These are phyloP conservation scores for Spheniscus humboldti DNA, from an alignment of 2,797 vertebrate genomes.

Conservation along the genomic window DNA sequence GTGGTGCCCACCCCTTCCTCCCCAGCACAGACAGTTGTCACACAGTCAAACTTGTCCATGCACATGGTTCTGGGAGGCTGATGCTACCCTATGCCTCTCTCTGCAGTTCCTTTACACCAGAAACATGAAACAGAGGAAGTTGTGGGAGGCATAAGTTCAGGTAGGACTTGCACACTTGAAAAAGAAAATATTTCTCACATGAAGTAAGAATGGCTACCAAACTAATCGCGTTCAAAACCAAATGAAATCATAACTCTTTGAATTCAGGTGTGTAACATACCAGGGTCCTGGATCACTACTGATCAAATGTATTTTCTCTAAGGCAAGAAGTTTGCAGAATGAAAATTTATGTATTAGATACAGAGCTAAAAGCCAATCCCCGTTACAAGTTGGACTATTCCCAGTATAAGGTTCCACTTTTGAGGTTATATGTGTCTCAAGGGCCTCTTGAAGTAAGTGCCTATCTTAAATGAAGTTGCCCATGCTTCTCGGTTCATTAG, in stretches of 20 bases:
- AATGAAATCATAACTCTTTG: not conserved
- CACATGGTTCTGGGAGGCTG: not conserved
- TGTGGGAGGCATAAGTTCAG: not conserved
- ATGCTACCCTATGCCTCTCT: not conserved
- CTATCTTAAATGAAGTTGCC: not conserved
- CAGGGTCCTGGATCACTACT: not conserved
- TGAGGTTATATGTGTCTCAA: not conserved
- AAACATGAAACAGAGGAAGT: not conserved
- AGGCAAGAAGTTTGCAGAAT: not conserved
- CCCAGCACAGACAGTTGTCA: not conserved
- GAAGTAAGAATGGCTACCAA: not conserved
- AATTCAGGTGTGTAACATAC: not conserved
- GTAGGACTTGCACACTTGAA: not conserved
- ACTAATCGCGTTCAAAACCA: not conserved
- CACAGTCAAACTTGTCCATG: not conserved
- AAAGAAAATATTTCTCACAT: not conserved
- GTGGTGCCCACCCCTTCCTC: not conserved
- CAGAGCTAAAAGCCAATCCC: not conserved
- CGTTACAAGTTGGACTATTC: not conserved
- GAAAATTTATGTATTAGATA: not conserved
- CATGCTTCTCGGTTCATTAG: not conserved
- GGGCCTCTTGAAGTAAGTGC: not conserved
- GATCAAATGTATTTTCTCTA: not conserved
- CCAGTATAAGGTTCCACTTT: not conserved
- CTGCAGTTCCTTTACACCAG: not conserved